Evolutionary conservation across 2,888 invertebrate genomes (phyloP).

Genomic region (Dilophus febrilis): DNA sequence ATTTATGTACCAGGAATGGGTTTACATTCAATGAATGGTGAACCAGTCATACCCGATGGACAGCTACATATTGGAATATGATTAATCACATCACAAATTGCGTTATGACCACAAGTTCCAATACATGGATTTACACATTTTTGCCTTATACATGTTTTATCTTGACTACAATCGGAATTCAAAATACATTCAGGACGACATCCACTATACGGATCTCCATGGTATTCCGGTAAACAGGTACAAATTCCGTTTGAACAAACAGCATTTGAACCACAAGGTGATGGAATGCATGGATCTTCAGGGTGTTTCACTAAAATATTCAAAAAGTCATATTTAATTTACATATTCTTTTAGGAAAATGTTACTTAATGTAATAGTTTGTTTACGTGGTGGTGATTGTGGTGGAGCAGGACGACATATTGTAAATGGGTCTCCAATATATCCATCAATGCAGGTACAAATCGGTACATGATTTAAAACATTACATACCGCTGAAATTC

Average conservation of each 20-base stretch:
- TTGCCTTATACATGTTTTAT: constrained; percentile 52
- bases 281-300: constrained; percentile 44
- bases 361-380: background rate
- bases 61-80: constrained; percentile 55
- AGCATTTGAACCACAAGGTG: constrained; percentile 54
- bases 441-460: constrained; percentile 43
- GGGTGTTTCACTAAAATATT: background rate
- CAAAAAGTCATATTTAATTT: too few relatives aligned
- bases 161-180: constrained; percentile 52
- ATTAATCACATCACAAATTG: constrained; percentile 45
- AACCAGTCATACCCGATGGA: constrained; percentile 36
- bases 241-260: constrained; percentile 48
- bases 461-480: constrained; percentile 53
- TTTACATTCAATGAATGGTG: constrained; percentile 35
- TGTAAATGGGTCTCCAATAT: constrained; percentile 57
- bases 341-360: background rate
- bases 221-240: constrained; percentile 43
- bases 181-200: constrained; percentile 58
- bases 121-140: constrained; percentile 58
- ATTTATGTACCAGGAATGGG: constrained; percentile 18
- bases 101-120: constrained; percentile 48
- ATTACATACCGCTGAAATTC: constrained; percentile 44
- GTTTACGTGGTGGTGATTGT: constrained; percentile 24
- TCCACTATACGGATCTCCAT: constrained; percentile 52
- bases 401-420: constrained; percentile 43